Evolutionary conservation across 2,888 invertebrate genomes (phyloP).

Genomic region (Sphaerophoria rueppellii): DNA sequence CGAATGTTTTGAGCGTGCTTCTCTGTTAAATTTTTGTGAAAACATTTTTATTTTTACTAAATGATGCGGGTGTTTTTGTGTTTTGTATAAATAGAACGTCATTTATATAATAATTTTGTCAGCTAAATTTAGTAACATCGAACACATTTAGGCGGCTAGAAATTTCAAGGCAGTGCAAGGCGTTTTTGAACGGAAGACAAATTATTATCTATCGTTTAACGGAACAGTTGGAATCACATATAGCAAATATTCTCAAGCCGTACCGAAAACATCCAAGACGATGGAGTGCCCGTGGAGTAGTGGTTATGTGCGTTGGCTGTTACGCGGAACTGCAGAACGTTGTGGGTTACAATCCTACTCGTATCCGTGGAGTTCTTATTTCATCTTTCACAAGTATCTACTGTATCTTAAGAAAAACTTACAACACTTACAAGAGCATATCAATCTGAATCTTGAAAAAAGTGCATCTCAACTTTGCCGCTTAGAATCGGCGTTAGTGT

Average conservation of each 20-base stretch:
- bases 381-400: no score
- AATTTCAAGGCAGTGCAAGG: constrained; percentile 40
- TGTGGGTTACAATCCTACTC: no score
- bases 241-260: neutral
- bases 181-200: constrained; percentile 23
- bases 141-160: constrained; percentile 1
- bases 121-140: constrained; percentile 41
- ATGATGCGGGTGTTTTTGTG: neutral
- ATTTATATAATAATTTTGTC: constrained; percentile 65
- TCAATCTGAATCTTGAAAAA: no score
- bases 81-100: constrained; percentile 52
- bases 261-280: no score
- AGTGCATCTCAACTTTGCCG: no score
- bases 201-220: neutral
- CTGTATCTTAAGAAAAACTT: no score
- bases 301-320: no score
- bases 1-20: constrained; percentile 7
- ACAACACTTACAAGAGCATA: no score
- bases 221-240: neutral
- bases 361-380: no score
- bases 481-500: no score
- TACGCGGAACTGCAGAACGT: no score
- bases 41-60: constrained; percentile 39
- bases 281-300: no score
- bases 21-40: neutral